phyloP scores from a whole-genome alignment of 1,140 invertebrate genomes.

The Drosophila pallidifrons region DNA sequence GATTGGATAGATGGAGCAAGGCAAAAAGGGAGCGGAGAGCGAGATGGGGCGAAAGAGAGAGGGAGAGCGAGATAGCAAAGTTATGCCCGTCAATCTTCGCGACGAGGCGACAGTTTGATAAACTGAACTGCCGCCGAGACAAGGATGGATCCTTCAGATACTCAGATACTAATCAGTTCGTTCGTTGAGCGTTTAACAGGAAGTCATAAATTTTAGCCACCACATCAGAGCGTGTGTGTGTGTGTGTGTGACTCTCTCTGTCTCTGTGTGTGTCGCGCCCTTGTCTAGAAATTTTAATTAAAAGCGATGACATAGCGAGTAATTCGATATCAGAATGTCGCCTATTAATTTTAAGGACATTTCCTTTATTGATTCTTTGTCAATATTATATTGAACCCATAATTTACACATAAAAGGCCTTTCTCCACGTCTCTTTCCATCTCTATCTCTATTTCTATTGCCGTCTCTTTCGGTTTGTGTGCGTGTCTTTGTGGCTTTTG shows the following conservation, averaged over 20 bases:
- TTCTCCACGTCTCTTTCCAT: constrained; percentile 10
- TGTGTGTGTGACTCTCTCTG: constrained; percentile 24
- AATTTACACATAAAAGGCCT: constrained; percentile 83
- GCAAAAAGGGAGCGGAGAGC: not conserved
- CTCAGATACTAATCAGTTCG: constrained; percentile 71
- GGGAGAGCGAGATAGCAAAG: constrained; percentile 28
- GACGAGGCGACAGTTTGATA: constrained; percentile 77
- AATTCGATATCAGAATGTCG: constrained; percentile 84
- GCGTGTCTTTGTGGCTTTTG: constrained; percentile 28
- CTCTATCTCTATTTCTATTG: not conserved
- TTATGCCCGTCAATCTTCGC: constrained; percentile 73
- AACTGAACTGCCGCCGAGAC: constrained; percentile 67
- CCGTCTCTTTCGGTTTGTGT: constrained; percentile 19
- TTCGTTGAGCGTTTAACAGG: constrained; percentile 65
- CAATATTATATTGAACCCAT: constrained; percentile 83
- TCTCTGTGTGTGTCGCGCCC: constrained; percentile 58
- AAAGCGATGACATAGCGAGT: constrained; percentile 84
- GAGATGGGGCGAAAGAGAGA: not conserved
- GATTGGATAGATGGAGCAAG: too few species aligned
- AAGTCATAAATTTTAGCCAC: constrained; percentile 73
- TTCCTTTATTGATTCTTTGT: constrained; percentile 84
- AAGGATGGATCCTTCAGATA: constrained; percentile 52
- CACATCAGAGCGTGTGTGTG: constrained; percentile 54
- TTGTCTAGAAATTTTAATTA: constrained; percentile 84
- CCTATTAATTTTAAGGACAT: constrained; percentile 84